Evolutionary conservation across 2,888 invertebrate genomes (phyloP), one percentile per base, ranked within the genome.

Genomic region (Stictocephala bisonia): DNA sequence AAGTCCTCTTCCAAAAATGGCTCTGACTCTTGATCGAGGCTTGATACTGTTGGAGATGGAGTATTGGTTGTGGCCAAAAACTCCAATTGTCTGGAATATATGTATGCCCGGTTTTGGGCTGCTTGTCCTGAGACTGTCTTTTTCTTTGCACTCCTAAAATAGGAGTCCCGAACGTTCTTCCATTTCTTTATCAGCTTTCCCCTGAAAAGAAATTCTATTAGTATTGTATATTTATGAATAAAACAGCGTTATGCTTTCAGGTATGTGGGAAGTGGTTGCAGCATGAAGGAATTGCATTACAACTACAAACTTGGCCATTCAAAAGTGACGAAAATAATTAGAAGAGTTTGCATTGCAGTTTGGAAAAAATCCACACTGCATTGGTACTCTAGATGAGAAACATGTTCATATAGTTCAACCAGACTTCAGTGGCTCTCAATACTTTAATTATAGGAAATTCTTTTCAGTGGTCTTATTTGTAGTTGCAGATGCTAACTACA

Each of bases 401-500:
- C 66, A 66, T 66, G 15, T 56, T 26, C 24, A 3, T 26, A 24
- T 56, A 4, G 27, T 56, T 26, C 4, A 26, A 6, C 56, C 56
- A 27, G 56, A 56, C 3, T 24, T 26, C 56, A 56, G 56, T 56
- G 56, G 56, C 27, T 56, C 56, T 27, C 26, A 26, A 26, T 56
- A 26, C 56, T 56, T 26, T 27, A 56, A 56, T 27, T 56, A 56
- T n/a, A 56, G 27, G 11, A 15, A 70, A 13, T 56, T 41, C 41
- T 69, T 41, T 53, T 69, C 68, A 7, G 69, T 73, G 31, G 69
- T 69, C 4, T 27, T 73, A 20, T 56, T 73, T 24, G 73, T 58
- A 13, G 58, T 69, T 20, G 73, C 73, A 20, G 73, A 73, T 41
- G 72, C 72, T 31, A 72, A 72, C 48, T 72, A 72, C 53, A 72